Percentiles rank a stretch among this genome's conserved stretches.
Conservation (phyloP, 2,888 invertebrate genomes). For the Cyrtodaria siliqua region DNA sequence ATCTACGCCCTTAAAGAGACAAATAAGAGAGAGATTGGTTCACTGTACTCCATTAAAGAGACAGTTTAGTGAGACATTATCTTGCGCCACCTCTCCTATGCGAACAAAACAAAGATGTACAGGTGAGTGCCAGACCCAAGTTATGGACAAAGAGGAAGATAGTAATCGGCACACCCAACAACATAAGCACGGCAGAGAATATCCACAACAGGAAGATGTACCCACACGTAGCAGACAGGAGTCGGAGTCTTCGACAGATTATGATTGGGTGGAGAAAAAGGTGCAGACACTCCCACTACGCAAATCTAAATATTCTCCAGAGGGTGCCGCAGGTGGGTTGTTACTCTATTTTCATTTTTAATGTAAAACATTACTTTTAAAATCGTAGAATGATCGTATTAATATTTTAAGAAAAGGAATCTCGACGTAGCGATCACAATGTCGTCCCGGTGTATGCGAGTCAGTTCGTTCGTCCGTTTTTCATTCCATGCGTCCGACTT, state of each 20-base stretch:
- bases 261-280: slow-evolving; percentile 85
- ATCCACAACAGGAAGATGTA: slow-evolving; percentile 12
- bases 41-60: background rate
- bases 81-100: slow-evolving; percentile 40
- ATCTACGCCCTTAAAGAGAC: slow-evolving; percentile 36
- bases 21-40: slow-evolving; percentile 32
- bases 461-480: no score
- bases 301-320: slow-evolving; percentile 25
- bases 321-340: slow-evolving; percentile 88
- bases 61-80: slow-evolving; percentile 41
- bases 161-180: slow-evolving; percentile 20
- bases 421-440: no score
- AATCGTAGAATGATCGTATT: no score
- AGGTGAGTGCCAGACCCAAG: slow-evolving; percentile 79
- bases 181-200: slow-evolving; percentile 29
- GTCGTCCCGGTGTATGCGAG: no score
- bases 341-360: no score
- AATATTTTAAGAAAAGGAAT: no score
- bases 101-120: slow-evolving; percentile 51
- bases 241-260: slow-evolving; percentile 70
- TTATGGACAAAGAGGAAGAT: slow-evolving; percentile 21
- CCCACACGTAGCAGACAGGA: slow-evolving; percentile 40
- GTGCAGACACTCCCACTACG: slow-evolving; percentile 68
- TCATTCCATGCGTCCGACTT: no score
- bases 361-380: no score